Evolutionary conservation across 2,113 vertebrate species (phyloP), one percentile per base, ranked within the genome.

Genomic region (Lonchura striata): DNA sequence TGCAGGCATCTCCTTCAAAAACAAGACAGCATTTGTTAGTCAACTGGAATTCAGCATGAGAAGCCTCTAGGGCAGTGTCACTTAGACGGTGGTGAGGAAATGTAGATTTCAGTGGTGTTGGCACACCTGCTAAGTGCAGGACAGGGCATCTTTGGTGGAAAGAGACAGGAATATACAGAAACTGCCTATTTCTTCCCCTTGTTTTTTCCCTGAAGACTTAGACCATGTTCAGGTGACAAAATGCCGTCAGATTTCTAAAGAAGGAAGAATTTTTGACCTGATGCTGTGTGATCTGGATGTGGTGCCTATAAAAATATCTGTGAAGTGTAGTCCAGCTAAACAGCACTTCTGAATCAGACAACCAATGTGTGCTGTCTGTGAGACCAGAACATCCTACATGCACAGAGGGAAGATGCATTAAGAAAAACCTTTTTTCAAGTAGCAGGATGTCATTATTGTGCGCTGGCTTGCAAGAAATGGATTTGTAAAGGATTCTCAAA

Each of bases 1-100:
- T 93, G 24, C 75, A 85, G 92, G 88, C 78, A 88, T 44, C n/a
- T 87, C 83, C 79, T 84, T 59, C 27, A 56, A 65, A 91, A 93
- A 57, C 50, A 92, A 94, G 88, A 41, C 88, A 94, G 63, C 57
- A 46, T 80, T 92, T 94, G 42, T 94, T 94, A 93, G 92, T 92
- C 85, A 79, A 19, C 49, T 68, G 37, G 53, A 90, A 84, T 90
- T 65, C 28, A 53, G 31, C 4, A 15, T 65, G 90, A 46, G 59
- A 77, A 77, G 85, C 57, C 88, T 72, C 19, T 19, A 74, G 82
- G 88, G 79, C 66, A 82, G 11, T 69, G 79, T 85, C 5, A 2
- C 37, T 76, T 31, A 50, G 31, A 25, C 53, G 64, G 21, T 33
- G 4, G 6, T 72, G 78, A 85, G 81, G 64, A 81, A 50, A 39